Base-by-base conservation (phyloP, 2,888 invertebrate species). In the Eilema caniola region DNA sequence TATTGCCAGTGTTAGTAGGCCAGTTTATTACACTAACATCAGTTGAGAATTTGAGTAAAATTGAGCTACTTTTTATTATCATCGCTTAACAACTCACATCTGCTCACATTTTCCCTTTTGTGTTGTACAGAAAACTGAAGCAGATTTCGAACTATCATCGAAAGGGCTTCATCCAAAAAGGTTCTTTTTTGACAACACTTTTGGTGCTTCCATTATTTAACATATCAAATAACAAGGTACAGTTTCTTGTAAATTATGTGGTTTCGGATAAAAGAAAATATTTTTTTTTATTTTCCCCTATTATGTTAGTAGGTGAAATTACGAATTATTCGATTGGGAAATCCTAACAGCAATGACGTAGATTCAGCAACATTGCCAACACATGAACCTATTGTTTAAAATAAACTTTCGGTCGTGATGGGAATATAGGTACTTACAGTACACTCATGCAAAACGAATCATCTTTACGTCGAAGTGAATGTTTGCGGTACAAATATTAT, bases 391-490 rank as follows among this genome's bases (percentile, higher is more conserved):
- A 87, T 89, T 88, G 86, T 89, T 87, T 85, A 85, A 87, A 86
- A 89, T 87, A 79, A 85, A 83, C 72, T 72, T 74, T 74, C 74
- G 78, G 75, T 74, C 85, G 80, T 85, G 79, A 83, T 53, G 24
- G 28, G 16, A 75, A 68, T 76, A 78, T 73, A 59, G 24, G 28
- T 28, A 28, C 28, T 2, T 59, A 59, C 57, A 57, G 24, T 11
- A 85, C 79, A 80, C 85, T 86, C 90, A 88, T 87, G 89, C 88
- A 85, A 82, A 90, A 85, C 86, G 79, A 90, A 90, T 90, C 85
- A 84, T 79, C 76, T 80, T 75, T 67, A 77, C 71, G 77, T 75
- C 73, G 63, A 75, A 73, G 69, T 69, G 62, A 71, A 72, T 70
- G 56, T 73, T 70, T 71, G 76, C 77, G 71, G 77, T 81, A 69